Evolutionary conservation across 2,113 vertebrate species (phyloP).

Genomic region (Thermophis baileyi): DNA sequence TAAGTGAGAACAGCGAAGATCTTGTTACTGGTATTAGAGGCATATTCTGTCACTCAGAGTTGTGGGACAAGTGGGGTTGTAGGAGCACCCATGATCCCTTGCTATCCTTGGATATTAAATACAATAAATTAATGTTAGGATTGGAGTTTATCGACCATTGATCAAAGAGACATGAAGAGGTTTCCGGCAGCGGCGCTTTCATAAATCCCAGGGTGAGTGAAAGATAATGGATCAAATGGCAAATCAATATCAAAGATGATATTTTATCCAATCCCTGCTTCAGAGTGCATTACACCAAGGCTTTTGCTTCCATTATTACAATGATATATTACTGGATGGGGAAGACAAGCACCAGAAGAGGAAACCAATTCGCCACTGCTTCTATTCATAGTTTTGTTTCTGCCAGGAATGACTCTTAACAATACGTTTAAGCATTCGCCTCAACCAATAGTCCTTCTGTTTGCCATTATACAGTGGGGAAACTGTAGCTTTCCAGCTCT

Average conservation of each 20-base stretch:
- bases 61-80: background rate
- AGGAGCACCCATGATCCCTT: background rate
- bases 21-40: background rate
- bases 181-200: constrained; percentile 59
- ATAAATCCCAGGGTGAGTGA: constrained; percentile 58
- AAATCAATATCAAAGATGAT: constrained; percentile 63
- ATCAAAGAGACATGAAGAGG: constrained; percentile 53
- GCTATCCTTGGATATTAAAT: background rate
- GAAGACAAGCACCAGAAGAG: constrained; percentile 37
- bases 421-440: constrained; percentile 43
- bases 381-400: constrained; percentile 35
- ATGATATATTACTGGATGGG: constrained; percentile 52
- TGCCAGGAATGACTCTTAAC: constrained; percentile 36
- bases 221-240: constrained; percentile 61
- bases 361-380: constrained; percentile 10
- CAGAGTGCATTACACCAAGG: constrained; percentile 53
- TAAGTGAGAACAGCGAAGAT: background rate
- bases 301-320: constrained; percentile 49
- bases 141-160: constrained; percentile 55
- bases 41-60: background rate
- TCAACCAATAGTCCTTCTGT: background rate
- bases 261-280: constrained; percentile 55
- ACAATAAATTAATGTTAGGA: background rate
- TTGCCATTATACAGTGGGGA: background rate
- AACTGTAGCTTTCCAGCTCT: background rate